A percentile compares a stretch with the other conserved stretches of the same genome.
These are phyloP conservation scores for Micromys minutus DNA, from an alignment of 2,113 vertebrate genomes.

Conservation along the genomic window DNA sequence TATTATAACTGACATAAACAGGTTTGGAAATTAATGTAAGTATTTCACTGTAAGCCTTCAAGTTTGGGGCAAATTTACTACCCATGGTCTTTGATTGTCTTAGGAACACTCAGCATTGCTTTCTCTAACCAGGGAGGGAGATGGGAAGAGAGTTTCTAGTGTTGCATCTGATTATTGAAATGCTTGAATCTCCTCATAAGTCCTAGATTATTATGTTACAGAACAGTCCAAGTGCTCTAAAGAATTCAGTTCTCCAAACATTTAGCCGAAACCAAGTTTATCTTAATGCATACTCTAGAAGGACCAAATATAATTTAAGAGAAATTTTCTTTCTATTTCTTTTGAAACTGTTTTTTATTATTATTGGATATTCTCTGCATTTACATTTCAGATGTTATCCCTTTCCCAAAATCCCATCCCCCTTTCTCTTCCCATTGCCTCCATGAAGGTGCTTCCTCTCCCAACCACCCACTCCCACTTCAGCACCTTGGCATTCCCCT, in stretches of 20 bases:
- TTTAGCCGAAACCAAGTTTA: neutral
- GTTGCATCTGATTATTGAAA: neutral
- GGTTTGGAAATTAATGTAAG: neutral
- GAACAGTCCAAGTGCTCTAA: neutral
- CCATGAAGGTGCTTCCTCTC: too few relatives aligned
- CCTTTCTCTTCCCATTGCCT: too few relatives aligned
- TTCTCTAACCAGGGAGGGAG: neutral
- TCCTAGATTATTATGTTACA: neutral
- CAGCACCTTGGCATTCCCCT: too few relatives aligned
- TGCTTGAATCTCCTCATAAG: neutral
- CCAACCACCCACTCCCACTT: too few relatives aligned
- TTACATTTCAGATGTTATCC: too few relatives aligned
- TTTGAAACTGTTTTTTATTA: too few relatives aligned
- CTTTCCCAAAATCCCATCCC: too few relatives aligned
- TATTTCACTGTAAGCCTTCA: neutral
- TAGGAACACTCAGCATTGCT: neutral
- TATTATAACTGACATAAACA: neutral
- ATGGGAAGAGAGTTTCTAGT: neutral
- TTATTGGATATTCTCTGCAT: too few relatives aligned
- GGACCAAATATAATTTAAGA: neutral
- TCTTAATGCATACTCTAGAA: neutral
- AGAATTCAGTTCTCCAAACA: neutral
- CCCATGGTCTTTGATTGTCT: neutral
- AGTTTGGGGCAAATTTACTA: neutral
- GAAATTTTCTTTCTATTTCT: too few relatives aligned